A percentile compares a stretch with the other conserved stretches of the same genome.
Evolutionary conservation across 1,140 invertebrate genomes (phyloP).

Genomic region (Doryteuthis pealeii): DNA sequence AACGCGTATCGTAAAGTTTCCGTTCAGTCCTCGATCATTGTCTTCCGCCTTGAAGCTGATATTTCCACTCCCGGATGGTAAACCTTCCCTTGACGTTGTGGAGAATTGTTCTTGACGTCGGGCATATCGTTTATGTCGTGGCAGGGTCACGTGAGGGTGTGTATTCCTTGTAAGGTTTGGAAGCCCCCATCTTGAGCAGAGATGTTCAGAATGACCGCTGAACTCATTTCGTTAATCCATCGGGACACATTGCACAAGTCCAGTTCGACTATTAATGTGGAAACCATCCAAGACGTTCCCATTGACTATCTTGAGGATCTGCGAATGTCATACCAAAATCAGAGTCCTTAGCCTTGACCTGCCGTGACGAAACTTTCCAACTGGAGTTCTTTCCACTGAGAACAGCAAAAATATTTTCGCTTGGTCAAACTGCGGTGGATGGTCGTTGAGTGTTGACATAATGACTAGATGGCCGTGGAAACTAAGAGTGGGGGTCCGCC

Average conservation of each 20-base stretch:
- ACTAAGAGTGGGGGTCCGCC: conserved; percentile 74
- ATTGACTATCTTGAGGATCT: conserved; percentile 66
- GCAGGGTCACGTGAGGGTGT: conserved; percentile 72
- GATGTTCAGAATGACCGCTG: conserved; percentile 46
- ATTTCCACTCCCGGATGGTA: conserved; percentile 31
- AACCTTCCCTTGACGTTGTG: conserved; percentile 67
- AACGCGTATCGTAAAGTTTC: conserved; percentile 45
- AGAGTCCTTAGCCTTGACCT: conserved; percentile 63
- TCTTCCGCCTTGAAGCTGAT: conserved; percentile 41
- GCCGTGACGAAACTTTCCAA: conserved; percentile 81
- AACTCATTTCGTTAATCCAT: conserved; percentile 73
- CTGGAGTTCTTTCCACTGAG: conserved; percentile 82
- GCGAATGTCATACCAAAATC: conserved; percentile 59
- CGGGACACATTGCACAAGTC: conserved; percentile 81
- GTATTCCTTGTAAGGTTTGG: conserved; percentile 40
- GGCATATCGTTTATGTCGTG: conserved; percentile 88
- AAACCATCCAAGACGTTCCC: conserved; percentile 73
- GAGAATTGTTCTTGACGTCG: conserved; percentile 67
- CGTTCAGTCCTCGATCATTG: conserved; percentile 49
- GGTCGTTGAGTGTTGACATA: conserved; percentile 91
- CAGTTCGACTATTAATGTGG: conserved; percentile 83
- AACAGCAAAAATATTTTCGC: conserved; percentile 92
- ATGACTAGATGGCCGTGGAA: conserved; percentile 88
- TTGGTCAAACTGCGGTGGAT: conserved; percentile 80
- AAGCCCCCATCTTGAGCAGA: conserved; percentile 51